Conservation (phyloP, 2,797 vertebrate genomes). For the Mastacembelus armatus region DNA sequence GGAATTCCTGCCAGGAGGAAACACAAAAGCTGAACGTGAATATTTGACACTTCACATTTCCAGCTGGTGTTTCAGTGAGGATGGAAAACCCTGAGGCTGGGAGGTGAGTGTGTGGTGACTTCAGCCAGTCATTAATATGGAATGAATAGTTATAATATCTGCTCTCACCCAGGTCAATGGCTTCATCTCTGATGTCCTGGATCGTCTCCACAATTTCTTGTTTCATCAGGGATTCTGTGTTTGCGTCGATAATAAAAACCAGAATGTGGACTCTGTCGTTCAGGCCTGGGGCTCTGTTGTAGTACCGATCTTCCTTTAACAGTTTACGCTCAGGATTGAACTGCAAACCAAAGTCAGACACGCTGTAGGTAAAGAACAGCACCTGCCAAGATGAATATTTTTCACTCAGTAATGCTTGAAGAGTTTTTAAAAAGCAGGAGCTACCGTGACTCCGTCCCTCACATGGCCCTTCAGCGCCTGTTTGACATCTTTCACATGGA, state of each 20-base stretch:
- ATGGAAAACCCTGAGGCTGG: too few species aligned
- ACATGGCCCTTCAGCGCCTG: not conserved
- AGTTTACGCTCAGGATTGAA: not conserved
- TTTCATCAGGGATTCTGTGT: not conserved
- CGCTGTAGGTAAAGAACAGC: too few species aligned
- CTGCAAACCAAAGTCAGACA: not conserved
- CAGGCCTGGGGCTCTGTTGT: not conserved
- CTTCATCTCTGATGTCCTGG: constrained; percentile 1
- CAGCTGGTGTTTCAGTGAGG: too few species aligned
- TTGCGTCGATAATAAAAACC: constrained; percentile 19
- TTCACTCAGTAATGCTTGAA: too few species aligned
- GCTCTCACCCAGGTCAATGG: not conserved
- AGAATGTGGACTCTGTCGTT: constrained; percentile 8
- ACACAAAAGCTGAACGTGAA: not conserved
- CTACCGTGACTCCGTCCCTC: not conserved
- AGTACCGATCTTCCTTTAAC: not conserved
- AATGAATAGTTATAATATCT: fast-evolving
- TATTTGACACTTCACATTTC: too few species aligned
- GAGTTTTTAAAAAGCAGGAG: too few species aligned
- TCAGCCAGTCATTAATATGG: too few species aligned
- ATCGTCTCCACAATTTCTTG: not conserved
- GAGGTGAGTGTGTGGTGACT: too few species aligned
- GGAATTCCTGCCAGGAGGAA: constrained; percentile 4
- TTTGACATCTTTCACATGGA: not conserved
- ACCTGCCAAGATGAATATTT: too few species aligned